These are phyloP conservation scores for Mastomys coucha DNA, from an alignment of 2,113 vertebrate species.

Conservation along the genomic window DNA sequence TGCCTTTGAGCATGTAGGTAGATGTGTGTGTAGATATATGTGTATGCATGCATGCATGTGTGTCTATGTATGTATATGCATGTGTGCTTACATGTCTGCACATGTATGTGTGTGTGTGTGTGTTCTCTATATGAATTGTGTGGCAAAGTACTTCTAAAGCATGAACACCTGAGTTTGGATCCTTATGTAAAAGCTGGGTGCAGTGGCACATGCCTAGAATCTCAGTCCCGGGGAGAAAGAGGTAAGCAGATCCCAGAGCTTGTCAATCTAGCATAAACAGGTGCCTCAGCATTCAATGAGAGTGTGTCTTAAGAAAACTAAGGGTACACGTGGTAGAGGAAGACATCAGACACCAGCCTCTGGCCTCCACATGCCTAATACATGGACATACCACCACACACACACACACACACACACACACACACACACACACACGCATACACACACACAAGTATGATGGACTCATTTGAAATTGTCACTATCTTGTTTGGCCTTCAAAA, in stretches of 20 bases:
- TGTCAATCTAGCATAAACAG: neutral
- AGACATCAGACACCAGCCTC: neutral
- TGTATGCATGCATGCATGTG: neutral
- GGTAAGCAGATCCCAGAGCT: neutral
- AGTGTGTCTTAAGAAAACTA: neutral
- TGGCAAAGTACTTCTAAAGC: neutral
- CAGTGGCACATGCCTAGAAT: neutral
- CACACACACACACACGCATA: too few species aligned
- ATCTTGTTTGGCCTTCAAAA: neutral
- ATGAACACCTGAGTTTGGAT: neutral
- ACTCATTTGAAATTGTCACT: slow-evolving; percentile 13
- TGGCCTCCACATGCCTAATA: neutral
- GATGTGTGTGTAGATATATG: neutral
- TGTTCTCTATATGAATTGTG: neutral
- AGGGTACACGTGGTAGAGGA: neutral
- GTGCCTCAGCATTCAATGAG: neutral
- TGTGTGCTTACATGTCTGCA: too few species aligned
- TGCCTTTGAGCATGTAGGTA: neutral
- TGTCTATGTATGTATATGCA: neutral
- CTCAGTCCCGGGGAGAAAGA: neutral
- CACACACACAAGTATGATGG: neutral
- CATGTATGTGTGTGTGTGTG: neutral
- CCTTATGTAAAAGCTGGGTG: neutral
- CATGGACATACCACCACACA: neutral
- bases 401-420: neutral